Base-by-base conservation (phyloP, 2,113 vertebrate species). In the Arothron firmamentum region DNA sequence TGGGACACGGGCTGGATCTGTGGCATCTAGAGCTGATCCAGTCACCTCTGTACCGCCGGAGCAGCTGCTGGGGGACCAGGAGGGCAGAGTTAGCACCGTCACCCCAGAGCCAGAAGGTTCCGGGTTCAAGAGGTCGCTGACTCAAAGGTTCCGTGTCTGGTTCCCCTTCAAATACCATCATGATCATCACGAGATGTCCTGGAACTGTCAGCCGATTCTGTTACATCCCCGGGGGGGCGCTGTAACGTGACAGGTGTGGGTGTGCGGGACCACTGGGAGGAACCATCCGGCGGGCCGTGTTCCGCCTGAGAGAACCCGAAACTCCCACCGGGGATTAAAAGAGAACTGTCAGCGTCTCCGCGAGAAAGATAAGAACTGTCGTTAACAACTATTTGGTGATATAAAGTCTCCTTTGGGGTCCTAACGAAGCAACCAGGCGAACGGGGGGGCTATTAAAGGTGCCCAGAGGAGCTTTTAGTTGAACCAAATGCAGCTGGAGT, bases 191-290 rank as follows among this genome's bases (percentile, higher is more conserved):
- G 8, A 31, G 6, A 31, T 31, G 8, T 31, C 28, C 5, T 9
- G 5, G 8, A 31, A 23, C 21, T 23, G 21, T 23, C 21, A 23
- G 21, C 21, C 3, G 28, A 31, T 31, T 9, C 28, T 31, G 3
- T 31, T 31, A 31, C 5, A 31, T 56, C 34, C 65, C 67, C 67
- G 28, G 17, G 54, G 65, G 62, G 66, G 38, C 21, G 21, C 50
- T 41, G 14, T 25, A 62, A 21, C 4, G 21, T 67, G 74, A 72
- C 80, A 74, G 74, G 67, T 81, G 72, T 58, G 47, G 31, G 47
- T 41, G 53, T 61, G 0, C 25, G 47, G 45, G 42, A 56, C 18
- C 20, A n/a, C 45, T 23, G 21, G 43, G 63, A 56, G 62, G 67
- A 61, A 67, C 38, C 41, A 48, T 18, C 73, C 56, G 58, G 59